A percentile compares a stretch with the other conserved stretches of the same genome.
Conservation (phyloP, 2,888 invertebrate genomes). For the Scaptomyza parva region DNA sequence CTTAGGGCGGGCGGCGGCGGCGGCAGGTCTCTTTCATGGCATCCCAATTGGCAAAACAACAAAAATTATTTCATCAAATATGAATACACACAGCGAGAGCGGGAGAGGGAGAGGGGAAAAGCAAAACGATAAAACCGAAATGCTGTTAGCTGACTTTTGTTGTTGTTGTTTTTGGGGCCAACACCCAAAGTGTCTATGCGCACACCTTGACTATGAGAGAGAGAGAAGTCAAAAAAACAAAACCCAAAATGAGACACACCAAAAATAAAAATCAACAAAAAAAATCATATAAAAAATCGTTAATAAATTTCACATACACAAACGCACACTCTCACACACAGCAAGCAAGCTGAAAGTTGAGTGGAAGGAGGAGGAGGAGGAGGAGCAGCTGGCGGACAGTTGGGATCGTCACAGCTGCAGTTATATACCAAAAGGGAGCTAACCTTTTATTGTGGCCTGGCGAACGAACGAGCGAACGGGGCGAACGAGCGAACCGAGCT, state of each 20-base stretch:
- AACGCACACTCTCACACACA: background rate
- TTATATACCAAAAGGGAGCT: constrained; percentile 52
- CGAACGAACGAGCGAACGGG: constrained; percentile 2
- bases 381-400: constrained; percentile 25
- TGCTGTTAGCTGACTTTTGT: constrained; percentile 36
- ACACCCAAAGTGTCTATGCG: constrained; percentile 79
- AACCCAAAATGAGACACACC: constrained; percentile 62
- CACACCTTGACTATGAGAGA: constrained; percentile 68
- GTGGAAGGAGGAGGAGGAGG: background rate
- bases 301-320: constrained; percentile 73
- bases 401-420: constrained; percentile 68
- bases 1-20: constrained; percentile 69
- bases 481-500: constrained; percentile 13
- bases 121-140: constrained; percentile 55
- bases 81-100: constrained; percentile 29
- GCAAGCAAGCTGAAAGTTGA: constrained; percentile 8
- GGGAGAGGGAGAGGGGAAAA: too few relatives aligned
- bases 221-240: constrained; percentile 29
- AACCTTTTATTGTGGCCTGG: constrained; percentile 64
- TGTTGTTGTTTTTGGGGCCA: too few relatives aligned
- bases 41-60: constrained; percentile 48
- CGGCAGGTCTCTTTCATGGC: constrained; percentile 50
- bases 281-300: constrained; percentile 69
- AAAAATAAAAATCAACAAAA: constrained; percentile 49
- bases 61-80: constrained; percentile 72